A percentile compares a stretch with the other conserved stretches of the same genome.
These are phyloP conservation scores for Zaprionus inermis DNA, from an alignment of 1,140 invertebrate genomes.

Conservation along the genomic window DNA sequence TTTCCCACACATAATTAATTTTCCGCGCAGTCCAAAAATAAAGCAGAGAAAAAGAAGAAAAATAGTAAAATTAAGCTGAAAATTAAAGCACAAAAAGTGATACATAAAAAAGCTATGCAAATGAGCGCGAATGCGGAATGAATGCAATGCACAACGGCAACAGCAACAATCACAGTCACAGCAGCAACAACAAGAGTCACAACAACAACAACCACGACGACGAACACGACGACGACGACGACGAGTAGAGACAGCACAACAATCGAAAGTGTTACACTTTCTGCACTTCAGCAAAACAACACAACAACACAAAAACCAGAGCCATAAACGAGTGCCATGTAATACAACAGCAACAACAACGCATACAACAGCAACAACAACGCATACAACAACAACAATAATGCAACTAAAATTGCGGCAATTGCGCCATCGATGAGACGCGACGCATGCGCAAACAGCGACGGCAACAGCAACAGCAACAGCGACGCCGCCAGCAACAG, in stretches of 20 bases:
- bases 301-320: constrained; percentile 50
- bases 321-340: constrained; percentile 77
- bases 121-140: constrained; percentile 81
- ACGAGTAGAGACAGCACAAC: constrained; percentile 58
- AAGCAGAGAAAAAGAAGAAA: constrained; percentile 30
- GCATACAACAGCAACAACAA: constrained; percentile 38
- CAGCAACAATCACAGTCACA: constrained; percentile 32
- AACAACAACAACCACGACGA: constrained; percentile 10
- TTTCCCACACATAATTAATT: constrained; percentile 82
- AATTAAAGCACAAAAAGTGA: constrained; percentile 38
- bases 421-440: constrained; percentile 69
- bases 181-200: constrained; percentile 26
- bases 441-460: constrained; percentile 55
- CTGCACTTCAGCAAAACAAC: constrained; percentile 71
- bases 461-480: constrained; percentile 6
- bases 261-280: constrained; percentile 83
- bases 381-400: constrained; percentile 40
- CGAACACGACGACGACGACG: constrained; percentile 2
- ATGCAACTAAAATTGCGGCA: constrained; percentile 56
- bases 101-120: constrained; percentile 66
- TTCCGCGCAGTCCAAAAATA: constrained; percentile 48
- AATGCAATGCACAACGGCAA: constrained; percentile 67
- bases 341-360: constrained; percentile 52
- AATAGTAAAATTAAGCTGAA: constrained; percentile 27
- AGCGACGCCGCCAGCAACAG: constrained; percentile 40